Evolutionary conservation across 2,888 invertebrate species (phyloP).

Genomic region (Alviniconcha strummeri): DNA sequence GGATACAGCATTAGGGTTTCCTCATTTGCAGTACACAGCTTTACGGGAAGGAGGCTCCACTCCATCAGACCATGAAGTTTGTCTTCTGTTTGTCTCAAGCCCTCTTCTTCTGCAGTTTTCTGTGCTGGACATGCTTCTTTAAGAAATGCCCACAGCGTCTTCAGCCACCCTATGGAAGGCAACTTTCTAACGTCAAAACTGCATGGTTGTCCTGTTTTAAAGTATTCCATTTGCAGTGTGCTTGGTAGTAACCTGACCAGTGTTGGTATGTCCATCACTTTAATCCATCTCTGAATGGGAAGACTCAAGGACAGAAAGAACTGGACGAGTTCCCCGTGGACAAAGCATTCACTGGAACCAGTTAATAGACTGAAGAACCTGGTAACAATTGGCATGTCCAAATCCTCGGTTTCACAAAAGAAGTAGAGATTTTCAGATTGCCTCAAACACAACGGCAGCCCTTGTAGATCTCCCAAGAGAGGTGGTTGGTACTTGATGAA

Average conservation of each 20-base stretch:
- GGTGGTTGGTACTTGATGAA: neutral
- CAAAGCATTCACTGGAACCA: neutral
- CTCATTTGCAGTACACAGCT: neutral
- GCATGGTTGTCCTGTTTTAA: neutral
- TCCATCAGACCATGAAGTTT: neutral
- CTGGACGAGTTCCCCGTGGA: neutral
- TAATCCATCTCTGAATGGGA: neutral
- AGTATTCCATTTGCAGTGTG: neutral
- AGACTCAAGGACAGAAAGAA: neutral
- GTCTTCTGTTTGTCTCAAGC: neutral
- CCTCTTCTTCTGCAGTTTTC: neutral
- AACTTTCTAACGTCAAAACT: neutral
- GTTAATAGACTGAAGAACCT: neutral
- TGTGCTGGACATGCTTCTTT: neutral
- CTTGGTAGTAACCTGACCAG: neutral
- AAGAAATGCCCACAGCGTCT: neutral
- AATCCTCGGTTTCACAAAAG: neutral
- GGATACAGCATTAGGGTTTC: neutral
- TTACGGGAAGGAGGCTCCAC: constrained; percentile 15
- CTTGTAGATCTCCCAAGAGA: neutral
- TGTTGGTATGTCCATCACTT: neutral
- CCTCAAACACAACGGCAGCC: constrained; percentile 3
- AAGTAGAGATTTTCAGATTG: constrained; percentile 1
- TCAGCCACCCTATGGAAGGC: neutral
- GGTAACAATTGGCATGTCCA: neutral